These are phyloP conservation scores for Cyclura pinguis DNA, from an alignment of 2,797 vertebrate species.

Conservation along the genomic window DNA sequence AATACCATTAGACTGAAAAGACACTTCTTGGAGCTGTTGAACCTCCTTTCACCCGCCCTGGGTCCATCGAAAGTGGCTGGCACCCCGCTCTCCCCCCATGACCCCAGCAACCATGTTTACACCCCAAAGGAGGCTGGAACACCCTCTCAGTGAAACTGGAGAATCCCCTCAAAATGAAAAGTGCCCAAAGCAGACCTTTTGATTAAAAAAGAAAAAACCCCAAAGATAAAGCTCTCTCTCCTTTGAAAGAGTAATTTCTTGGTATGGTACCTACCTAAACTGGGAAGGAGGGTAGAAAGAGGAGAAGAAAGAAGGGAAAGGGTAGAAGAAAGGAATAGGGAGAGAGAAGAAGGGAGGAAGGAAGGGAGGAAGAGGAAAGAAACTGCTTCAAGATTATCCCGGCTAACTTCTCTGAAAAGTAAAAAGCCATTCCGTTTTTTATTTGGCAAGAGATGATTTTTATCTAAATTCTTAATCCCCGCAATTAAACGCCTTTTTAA, in stretches of 20 bases:
- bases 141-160: neutral
- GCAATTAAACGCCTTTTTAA: conserved; percentile 59
- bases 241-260: rapidly evolving
- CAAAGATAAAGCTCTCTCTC: neutral
- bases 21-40: neutral
- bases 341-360: neutral
- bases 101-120: neutral
- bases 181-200: neutral
- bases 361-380: neutral
- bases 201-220: neutral
- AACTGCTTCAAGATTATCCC: neutral
- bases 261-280: neutral
- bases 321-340: neutral
- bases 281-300: neutral
- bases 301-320: neutral
- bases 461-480: conserved; percentile 51
- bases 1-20: neutral
- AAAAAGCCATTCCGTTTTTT: conserved; percentile 43
- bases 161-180: neutral
- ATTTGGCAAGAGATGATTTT: conserved; percentile 60
- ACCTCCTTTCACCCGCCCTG: neutral
- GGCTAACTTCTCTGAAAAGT: neutral
- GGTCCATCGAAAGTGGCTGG: neutral
- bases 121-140: conserved; percentile 21
- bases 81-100: rapidly evolving